Percentiles rank a stretch among this genome's conserved stretches.
phyloP scores from a whole-genome alignment of 2,797 vertebrate species.

The Sebastes variabilis region DNA sequence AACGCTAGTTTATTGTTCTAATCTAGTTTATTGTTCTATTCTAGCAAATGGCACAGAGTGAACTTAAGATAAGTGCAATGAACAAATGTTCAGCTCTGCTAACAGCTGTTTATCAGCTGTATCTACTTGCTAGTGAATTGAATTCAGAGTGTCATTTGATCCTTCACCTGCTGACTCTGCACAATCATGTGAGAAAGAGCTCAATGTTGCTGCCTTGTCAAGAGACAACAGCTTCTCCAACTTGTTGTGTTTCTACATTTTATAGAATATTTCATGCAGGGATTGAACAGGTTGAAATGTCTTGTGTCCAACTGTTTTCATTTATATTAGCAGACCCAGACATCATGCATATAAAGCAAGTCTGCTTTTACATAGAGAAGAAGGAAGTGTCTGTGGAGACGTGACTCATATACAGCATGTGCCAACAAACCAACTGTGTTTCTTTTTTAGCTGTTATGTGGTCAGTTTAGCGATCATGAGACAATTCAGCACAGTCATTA shows the following conservation, averaged over 20 bases:
- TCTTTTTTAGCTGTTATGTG: not conserved
- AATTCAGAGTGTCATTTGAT: not conserved
- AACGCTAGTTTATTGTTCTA: not conserved
- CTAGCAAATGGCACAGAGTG: not conserved
- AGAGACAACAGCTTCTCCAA: not conserved
- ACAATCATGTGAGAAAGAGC: slow-evolving; percentile 14
- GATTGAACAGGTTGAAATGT: not conserved
- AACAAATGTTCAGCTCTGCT: not conserved
- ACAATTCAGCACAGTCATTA: not conserved
- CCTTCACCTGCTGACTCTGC: slow-evolving; percentile 20
- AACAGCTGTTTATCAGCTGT: not conserved
- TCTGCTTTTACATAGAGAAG: not conserved
- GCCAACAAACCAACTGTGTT: not conserved
- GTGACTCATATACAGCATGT: slow-evolving; percentile 42
- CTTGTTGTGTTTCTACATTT: not conserved
- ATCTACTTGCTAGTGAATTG: not conserved
- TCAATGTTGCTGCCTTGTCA: not conserved
- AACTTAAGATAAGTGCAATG: not conserved
- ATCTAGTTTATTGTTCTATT: not conserved
- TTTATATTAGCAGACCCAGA: not conserved
- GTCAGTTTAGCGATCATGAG: not conserved
- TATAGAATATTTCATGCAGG: not conserved
- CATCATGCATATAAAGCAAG: not conserved
- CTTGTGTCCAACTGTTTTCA: not conserved
- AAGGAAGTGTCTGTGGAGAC: slow-evolving; percentile 19